Base-by-base conservation (phyloP, 2,888 invertebrate genomes). In the Ochropleura leucogaster region DNA sequence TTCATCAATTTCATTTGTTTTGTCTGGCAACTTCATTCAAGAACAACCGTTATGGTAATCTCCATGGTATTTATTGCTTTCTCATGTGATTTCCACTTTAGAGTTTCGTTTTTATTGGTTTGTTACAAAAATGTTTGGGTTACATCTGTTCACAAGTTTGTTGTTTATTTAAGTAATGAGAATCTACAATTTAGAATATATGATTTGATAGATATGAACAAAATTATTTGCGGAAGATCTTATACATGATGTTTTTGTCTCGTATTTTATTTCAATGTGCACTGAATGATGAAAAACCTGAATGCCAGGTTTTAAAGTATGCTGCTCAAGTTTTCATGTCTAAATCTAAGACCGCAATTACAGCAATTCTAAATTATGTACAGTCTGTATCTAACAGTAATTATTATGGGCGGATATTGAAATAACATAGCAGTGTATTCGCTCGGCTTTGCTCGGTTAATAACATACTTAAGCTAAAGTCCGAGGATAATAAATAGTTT, bases 41-140 rank as follows among this genome's bases (percentile, higher is more conserved):
- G 5, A 47, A 47, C 30, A 71, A 72, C 64, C 81, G 66, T 75
- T 74, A 87, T 89, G 79, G 86, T 88, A 89, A 90, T 89, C 87
- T 81, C 79, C 74, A 55, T 80, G 82, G 86, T 89, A 90, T 92
- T 92, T 90, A 91, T 86, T 85, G 84, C 82, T 87, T 67, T 78
- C 75, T 74, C 79, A 83, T 82, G 86, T 86, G 79, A 85, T 85
- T 84, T 85, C 84, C 83, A 81, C 85, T 84, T 84, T 85, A 83
- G 68, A 79, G 55, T 53, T 30, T 12, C 30, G 6, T 69, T 72
- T 69, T 74, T 86, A 82, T 83, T 67, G 40, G 12, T 75, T 67
- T 68, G 30, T 70, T 60, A 42, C 55, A 40, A 71, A 70, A 47
- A 70, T 53, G 47, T 66, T 62, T 65, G 8, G 47, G 30, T 12